phyloP scores from a whole-genome alignment of 2,113 vertebrate genomes.

The Cynoglossus semilaevis region DNA sequence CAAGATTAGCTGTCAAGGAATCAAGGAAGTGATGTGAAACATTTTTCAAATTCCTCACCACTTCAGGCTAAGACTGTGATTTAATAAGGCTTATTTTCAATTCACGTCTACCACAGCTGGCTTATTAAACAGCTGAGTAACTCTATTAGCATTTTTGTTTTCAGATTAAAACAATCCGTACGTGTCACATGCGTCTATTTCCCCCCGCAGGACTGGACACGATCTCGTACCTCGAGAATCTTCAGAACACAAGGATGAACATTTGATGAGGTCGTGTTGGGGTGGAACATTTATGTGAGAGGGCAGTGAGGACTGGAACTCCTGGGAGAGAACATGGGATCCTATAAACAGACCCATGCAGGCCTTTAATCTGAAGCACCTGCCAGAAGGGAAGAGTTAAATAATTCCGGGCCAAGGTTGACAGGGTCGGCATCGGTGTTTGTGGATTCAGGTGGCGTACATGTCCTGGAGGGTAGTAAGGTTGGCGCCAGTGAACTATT shows the following conservation, averaged over 20 bases:
- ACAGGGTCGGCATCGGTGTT: slow-evolving; percentile 4
- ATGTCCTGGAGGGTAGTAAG: not conserved
- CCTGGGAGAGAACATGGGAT: not conserved
- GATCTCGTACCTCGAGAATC: not conserved
- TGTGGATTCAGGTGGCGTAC: not conserved
- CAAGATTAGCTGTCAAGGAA: slow-evolving; percentile 37
- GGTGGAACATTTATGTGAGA: not conserved
- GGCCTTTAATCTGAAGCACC: slow-evolving; percentile 11
- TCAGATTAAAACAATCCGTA: slow-evolving; percentile 57
- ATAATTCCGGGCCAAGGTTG: slow-evolving; percentile 1
- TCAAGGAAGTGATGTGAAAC: slow-evolving; percentile 30
- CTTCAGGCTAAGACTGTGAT: slow-evolving; percentile 43
- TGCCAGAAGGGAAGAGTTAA: slow-evolving; percentile 2
- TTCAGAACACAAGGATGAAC: slow-evolving; percentile 5
- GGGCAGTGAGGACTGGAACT: slow-evolving; percentile 7
- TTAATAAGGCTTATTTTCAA: slow-evolving; percentile 59
- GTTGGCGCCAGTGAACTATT: not conserved
- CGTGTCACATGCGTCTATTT: slow-evolving; percentile 28
- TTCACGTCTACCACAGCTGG: slow-evolving; percentile 58
- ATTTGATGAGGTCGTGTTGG: not conserved
- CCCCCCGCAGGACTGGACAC: not conserved
- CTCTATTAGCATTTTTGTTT: slow-evolving; percentile 53
- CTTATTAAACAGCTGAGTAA: slow-evolving; percentile 63
- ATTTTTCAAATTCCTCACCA: slow-evolving; percentile 41
- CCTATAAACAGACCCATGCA: slow-evolving; percentile 13